Evolutionary conservation across 2,113 vertebrate species (phyloP).

Genomic region (Rhynchopsitta pachyrhyncha): DNA sequence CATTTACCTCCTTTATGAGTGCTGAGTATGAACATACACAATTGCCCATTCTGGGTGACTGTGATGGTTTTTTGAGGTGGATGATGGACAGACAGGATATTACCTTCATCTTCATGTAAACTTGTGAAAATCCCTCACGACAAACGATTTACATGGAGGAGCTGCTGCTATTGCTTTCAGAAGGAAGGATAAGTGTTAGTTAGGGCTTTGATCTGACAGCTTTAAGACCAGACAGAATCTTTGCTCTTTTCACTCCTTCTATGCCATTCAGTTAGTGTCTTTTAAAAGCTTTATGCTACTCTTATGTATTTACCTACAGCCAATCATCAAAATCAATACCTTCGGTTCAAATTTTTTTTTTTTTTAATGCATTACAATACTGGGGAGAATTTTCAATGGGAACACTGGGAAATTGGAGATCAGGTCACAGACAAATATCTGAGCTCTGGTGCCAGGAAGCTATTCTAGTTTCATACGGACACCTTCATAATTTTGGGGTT

Average conservation of each 20-base stretch:
- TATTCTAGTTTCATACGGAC: background rate
- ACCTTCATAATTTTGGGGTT: slow-evolving; percentile 18
- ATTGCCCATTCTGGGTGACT: background rate
- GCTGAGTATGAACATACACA: too few relatives aligned
- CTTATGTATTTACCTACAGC: background rate
- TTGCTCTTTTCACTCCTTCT: background rate
- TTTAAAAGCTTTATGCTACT: background rate
- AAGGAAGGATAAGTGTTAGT: background rate
- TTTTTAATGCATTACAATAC: background rate
- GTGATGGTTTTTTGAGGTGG: background rate
- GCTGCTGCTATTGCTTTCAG: background rate
- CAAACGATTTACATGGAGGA: background rate
- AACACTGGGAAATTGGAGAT: slow-evolving; percentile 19
- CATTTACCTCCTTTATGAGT: background rate
- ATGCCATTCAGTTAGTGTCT: background rate
- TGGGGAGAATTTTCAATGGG: slow-evolving; percentile 8
- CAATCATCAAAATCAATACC: background rate
- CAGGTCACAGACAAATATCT: slow-evolving; percentile 18
- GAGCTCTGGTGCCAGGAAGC: background rate
- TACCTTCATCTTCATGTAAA: background rate
- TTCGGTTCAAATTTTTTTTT: slow-evolving; percentile 30
- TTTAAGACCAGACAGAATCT: background rate
- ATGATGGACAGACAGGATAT: background rate
- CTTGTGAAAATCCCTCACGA: background rate
- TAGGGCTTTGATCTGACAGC: background rate